phyloP scores from a whole-genome alignment of 2,113 vertebrate genomes.

The Xerus inauris region DNA sequence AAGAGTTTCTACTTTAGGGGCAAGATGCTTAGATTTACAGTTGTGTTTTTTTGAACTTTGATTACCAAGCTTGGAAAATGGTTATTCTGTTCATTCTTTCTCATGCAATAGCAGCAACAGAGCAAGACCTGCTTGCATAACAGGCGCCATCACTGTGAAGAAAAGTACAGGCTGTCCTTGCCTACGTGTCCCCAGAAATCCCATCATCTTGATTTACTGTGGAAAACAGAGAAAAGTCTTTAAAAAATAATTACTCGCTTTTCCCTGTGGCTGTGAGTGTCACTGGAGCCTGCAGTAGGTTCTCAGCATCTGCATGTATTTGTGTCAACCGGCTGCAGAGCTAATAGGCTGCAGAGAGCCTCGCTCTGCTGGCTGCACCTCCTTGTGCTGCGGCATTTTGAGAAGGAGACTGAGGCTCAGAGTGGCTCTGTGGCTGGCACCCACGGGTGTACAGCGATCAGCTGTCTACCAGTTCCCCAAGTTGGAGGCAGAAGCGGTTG shows the following conservation, averaged over 20 bases:
- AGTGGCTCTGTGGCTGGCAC: background rate
- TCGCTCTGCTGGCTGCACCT: conserved; percentile 54
- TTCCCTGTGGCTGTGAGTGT: background rate
- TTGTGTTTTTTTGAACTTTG: background rate
- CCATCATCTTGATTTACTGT: conserved; percentile 55
- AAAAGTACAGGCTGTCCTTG: background rate
- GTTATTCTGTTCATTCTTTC: background rate
- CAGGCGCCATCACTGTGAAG: background rate
- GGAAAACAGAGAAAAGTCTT: background rate
- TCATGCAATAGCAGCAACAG: background rate
- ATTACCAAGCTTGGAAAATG: background rate
- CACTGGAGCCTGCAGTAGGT: conserved; percentile 64
- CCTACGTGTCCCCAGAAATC: background rate
- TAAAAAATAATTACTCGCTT: conserved; percentile 31
- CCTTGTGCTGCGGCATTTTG: conserved; percentile 57
- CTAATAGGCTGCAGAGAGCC: conserved; percentile 78
- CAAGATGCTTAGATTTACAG: background rate
- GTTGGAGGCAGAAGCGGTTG: background rate
- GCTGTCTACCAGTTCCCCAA: background rate
- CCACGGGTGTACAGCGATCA: background rate
- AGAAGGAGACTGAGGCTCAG: conserved; percentile 52
- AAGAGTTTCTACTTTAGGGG: background rate
- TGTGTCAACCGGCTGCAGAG: conserved; percentile 80
- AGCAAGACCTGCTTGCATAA: background rate
- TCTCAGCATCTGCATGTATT: conserved; percentile 73